Evolutionary conservation across 2,113 vertebrate genomes (phyloP).

Genomic region (Piaya cayana): DNA sequence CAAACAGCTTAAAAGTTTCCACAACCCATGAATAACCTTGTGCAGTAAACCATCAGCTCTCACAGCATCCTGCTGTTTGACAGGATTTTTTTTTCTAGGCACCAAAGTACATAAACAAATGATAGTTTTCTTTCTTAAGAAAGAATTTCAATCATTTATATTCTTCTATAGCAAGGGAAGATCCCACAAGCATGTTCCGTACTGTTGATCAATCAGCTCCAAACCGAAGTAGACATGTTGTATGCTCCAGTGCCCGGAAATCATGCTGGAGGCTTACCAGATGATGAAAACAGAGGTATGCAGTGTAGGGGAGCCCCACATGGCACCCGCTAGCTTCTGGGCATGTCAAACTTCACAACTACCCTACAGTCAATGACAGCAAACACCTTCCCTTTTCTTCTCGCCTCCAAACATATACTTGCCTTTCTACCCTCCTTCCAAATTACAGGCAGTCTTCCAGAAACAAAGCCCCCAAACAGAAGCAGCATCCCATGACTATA

Average conservation of each 20-base stretch:
- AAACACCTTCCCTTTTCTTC: constrained; percentile 80
- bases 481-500: constrained; percentile 72
- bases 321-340: constrained; percentile 82
- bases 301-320: constrained; percentile 80
- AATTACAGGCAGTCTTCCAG: constrained; percentile 78
- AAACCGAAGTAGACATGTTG: constrained; percentile 85
- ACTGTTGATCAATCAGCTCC: constrained; percentile 90
- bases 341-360: constrained; percentile 85
- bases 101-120: constrained; percentile 73
- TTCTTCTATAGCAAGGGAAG: constrained; percentile 71
- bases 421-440: constrained; percentile 67
- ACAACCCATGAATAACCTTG: neutral
- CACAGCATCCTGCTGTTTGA: neutral
- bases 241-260: constrained; percentile 86
- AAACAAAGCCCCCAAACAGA: constrained; percentile 79
- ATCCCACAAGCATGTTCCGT: constrained; percentile 82
- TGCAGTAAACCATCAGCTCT: constrained; percentile 21
- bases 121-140: constrained; percentile 68
- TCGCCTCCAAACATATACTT: constrained; percentile 75
- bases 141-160: constrained; percentile 85
- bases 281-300: constrained; percentile 89
- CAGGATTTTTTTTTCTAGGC: constrained; percentile 48
- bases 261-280: constrained; percentile 87
- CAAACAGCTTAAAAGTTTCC: constrained; percentile 8
- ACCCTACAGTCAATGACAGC: constrained; percentile 82